Conservation (phyloP, 2,888 invertebrate genomes). For the Biston stratarius region DNA sequence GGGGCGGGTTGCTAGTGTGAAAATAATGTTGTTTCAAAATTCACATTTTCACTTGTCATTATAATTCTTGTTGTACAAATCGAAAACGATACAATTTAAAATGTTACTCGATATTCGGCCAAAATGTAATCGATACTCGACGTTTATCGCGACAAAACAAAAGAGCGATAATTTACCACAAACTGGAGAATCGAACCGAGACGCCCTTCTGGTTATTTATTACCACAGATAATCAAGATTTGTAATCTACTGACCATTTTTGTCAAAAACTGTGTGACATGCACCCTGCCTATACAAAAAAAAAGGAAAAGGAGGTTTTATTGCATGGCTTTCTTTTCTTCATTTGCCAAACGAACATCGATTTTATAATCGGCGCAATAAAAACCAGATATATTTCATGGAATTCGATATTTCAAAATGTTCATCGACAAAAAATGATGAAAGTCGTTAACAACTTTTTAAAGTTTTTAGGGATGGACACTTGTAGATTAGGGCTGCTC, state of each 20-base stretch:
- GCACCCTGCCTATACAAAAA: conserved; percentile 12
- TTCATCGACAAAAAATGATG: conserved; percentile 37
- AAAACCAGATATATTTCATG: conserved; percentile 13
- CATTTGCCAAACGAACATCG: conserved; percentile 30
- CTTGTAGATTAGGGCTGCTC: conserved; percentile 26
- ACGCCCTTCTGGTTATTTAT: conserved; percentile 45
- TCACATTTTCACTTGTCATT: neutral
- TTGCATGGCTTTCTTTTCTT: neutral
- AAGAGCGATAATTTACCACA: conserved; percentile 44
- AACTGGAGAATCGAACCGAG: conserved; percentile 43
- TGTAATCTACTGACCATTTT: conserved; percentile 43
- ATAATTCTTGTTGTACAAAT: conserved; percentile 33
- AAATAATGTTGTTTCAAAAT: no score
- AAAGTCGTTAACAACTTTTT: conserved; percentile 40
- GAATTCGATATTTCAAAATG: conserved; percentile 21
- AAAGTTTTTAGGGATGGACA: conserved; percentile 24
- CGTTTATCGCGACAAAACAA: conserved; percentile 47
- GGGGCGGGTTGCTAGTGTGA: no score
- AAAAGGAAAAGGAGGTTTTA: neutral
- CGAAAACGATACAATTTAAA: conserved; percentile 32
- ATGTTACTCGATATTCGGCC: conserved; percentile 42
- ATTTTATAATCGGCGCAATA: conserved; percentile 26
- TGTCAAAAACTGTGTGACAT: conserved; percentile 47
- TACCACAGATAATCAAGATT: conserved; percentile 43
- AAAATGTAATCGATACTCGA: conserved; percentile 40